These are phyloP conservation scores for Boleophthalmus pectinirostris DNA, from an alignment of 2,113 vertebrate species.

Conservation along the genomic window DNA sequence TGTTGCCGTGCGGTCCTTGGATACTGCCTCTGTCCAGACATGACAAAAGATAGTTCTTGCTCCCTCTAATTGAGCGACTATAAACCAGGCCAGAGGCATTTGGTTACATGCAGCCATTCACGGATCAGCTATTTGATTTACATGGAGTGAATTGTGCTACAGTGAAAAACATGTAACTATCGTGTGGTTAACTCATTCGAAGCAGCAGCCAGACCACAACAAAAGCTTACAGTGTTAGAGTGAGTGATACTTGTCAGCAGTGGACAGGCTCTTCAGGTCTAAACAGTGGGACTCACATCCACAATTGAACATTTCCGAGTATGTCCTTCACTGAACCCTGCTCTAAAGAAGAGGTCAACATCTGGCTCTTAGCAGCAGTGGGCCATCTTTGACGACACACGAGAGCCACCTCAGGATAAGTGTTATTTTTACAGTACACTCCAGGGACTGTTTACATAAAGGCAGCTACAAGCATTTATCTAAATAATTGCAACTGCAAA, in stretches of 20 bases:
- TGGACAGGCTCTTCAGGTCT: neutral
- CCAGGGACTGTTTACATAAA: conserved; percentile 24
- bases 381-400: neutral
- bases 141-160: neutral
- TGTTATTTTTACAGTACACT: conserved; percentile 13
- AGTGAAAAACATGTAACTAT: conserved; percentile 11
- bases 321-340: neutral
- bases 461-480: neutral
- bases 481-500: neutral
- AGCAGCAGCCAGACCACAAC: conserved; percentile 22
- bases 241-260: conserved; percentile 13
- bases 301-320: neutral
- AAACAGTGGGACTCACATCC: neutral
- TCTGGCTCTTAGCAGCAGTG: neutral
- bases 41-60: conserved; percentile 10
- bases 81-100: conserved; percentile 6
- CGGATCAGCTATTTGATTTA: conserved; percentile 13
- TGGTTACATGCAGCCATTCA: neutral
- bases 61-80: conserved; percentile 18
- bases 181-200: conserved; percentile 23
- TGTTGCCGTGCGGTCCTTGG: neutral
- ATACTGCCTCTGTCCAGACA: conserved; percentile 10
- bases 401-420: conserved; percentile 10
- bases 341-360: neutral
- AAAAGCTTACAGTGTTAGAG: conserved; percentile 31